Percentiles rank a stretch among this genome's conserved stretches.
phyloP scores from a whole-genome alignment of 2,113 vertebrate genomes.

The Caretta caretta region DNA sequence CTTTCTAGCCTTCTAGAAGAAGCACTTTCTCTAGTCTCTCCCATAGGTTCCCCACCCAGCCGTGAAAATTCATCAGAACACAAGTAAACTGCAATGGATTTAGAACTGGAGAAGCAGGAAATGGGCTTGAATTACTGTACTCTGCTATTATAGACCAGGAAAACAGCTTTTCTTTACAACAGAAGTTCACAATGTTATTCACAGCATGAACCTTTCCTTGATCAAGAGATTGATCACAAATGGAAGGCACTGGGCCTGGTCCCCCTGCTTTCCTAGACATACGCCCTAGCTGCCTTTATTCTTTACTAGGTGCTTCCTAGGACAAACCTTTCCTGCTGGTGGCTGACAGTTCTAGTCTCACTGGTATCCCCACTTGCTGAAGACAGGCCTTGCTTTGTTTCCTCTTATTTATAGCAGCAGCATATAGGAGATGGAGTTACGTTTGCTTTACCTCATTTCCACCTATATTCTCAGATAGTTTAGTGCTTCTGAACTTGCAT shows the following conservation, averaged over 20 bases:
- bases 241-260: background rate
- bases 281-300: background rate
- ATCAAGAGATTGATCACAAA: background rate
- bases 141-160: background rate
- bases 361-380: background rate
- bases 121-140: background rate
- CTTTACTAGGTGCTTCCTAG: background rate
- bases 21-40: background rate
- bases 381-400: background rate
- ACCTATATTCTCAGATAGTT: background rate
- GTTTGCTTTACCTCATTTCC: background rate
- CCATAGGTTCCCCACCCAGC: rapidly evolving
- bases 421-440: background rate
- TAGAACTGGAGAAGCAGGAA: background rate
- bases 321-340: background rate
- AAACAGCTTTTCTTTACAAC: background rate
- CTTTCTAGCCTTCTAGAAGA: background rate
- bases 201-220: background rate
- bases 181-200: background rate
- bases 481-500: background rate
- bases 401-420: background rate
- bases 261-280: too few species aligned
- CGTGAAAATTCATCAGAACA: background rate
- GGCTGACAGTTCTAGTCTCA: background rate
- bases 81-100: background rate